Percentiles rank a stretch among this genome's conserved stretches.
These are phyloP conservation scores for Dasypus novemcinctus DNA, from an alignment of 2,113 vertebrate species.

Conservation along the genomic window DNA sequence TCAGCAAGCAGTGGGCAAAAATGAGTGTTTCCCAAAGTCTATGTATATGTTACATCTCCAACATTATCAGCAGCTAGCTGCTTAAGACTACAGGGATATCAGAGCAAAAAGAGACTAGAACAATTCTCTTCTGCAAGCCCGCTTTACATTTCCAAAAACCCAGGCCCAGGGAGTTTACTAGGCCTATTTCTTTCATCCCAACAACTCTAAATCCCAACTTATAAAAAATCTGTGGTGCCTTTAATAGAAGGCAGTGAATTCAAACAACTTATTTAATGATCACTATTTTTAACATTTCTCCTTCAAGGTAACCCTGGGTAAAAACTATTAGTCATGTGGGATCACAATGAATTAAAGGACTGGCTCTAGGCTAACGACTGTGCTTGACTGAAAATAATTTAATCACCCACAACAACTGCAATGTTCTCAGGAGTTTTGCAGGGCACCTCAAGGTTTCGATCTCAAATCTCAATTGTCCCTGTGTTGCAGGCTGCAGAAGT, in stretches of 20 bases:
- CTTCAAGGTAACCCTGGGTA: background rate
- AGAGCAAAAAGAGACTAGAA: background rate
- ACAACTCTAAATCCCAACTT: background rate
- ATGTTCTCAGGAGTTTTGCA: background rate
- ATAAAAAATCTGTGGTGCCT: background rate
- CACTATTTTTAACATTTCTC: background rate
- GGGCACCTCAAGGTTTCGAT: background rate
- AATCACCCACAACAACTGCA: background rate
- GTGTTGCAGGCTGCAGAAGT: background rate
- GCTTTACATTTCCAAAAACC: conserved; percentile 29
- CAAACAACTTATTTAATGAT: background rate
- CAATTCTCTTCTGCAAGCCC: background rate
- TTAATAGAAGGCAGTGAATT: conserved; percentile 21
- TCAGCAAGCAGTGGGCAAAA: conserved; percentile 50
- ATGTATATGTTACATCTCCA: background rate
- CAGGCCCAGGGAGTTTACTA: background rate
- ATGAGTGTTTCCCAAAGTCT: conserved; percentile 10
- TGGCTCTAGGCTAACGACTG: background rate
- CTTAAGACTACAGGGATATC: background rate
- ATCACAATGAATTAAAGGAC: background rate
- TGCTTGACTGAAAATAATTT: background rate
- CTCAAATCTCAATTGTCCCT: background rate
- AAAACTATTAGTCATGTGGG: background rate
- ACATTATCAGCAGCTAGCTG: conserved; percentile 13
- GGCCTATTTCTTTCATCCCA: conserved; percentile 1